Base-by-base conservation (phyloP, 2,113 vertebrate species). In the Laticauda colubrina region DNA sequence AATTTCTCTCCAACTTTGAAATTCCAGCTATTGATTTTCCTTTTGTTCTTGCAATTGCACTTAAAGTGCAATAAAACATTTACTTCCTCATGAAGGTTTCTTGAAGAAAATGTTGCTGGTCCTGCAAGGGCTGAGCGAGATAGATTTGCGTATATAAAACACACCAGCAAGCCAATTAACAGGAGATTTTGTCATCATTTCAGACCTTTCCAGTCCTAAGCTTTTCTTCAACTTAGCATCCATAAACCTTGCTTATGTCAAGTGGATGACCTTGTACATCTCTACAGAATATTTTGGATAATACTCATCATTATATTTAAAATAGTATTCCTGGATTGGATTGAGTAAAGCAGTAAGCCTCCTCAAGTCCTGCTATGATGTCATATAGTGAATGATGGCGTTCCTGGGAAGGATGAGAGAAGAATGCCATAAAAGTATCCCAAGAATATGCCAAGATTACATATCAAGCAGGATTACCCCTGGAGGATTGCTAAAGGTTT, bases 11-110 rank as follows among this genome's bases (percentile, higher is more conserved):
- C 48, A 81, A 81, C 64, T 90, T 39, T n/a, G 51, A 90, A 90
- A 81, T 75, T 51, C 75, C 29, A 90, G 48, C 48, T 90, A 90
- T 90, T 90, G 89, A 90, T 90, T 90, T 90, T 90, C 48, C 45
- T 90, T 90, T 90, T 81, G 64, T 81, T 90, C 48, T 90, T 48
- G 61, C 48, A 90, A 51, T 81, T 90, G 89, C 61, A 81, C 48
- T 5, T 54, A 90, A 90, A n/a, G 61, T 81, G 45, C 29, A 54
- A 54, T 54, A 90, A 90, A 90, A 90, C 21, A 54, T 90, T 75
- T 90, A 90, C 45, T 90, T 90, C 61, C 34, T 90, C 61, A 2
- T n/a, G 48, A 29, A 90, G 61, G 21, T 54, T 90, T 90, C 61
- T 64, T 75, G 61, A 54, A 90, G 48, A 34, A 90, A 53, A 75